These are phyloP conservation scores for Tenthredo notha DNA, from an alignment of 2,888 invertebrate species.

Conservation along the genomic window DNA sequence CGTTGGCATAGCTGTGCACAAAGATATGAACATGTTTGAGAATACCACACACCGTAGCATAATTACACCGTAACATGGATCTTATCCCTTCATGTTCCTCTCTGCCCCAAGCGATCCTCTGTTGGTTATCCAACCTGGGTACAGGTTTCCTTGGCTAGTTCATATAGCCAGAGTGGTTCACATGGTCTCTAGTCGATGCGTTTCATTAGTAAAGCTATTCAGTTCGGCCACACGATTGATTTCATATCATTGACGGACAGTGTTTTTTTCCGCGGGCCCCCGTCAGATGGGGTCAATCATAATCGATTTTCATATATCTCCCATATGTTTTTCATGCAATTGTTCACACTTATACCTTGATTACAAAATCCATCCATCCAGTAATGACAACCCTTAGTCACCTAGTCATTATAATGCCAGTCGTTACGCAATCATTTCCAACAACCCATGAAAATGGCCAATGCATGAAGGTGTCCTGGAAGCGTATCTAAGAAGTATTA, in stretches of 20 bases:
- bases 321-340: not conserved
- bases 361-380: not conserved
- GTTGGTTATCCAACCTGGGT: conserved; percentile 24
- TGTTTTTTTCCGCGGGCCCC: not conserved
- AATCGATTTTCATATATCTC: not conserved
- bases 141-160: conserved; percentile 18
- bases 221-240: not conserved
- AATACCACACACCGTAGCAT: conserved; percentile 16
- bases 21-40: not conserved
- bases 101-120: not conserved
- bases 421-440: not conserved
- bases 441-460: not conserved
- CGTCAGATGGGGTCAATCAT: not conserved
- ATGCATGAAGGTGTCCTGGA: not conserved
- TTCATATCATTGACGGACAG: not conserved
- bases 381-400: not conserved
- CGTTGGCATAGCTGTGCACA: not conserved
- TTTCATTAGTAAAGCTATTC: conserved; percentile 7
- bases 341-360: not conserved
- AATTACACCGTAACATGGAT: conserved; percentile 41
- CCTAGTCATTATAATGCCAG: not conserved
- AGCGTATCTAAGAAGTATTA: not conserved
- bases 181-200: not conserved
- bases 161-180: conserved; percentile 1
- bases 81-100: not conserved